phyloP scores from a whole-genome alignment of 2,888 invertebrate genomes.

The Branchipolynoe longqiensis region DNA sequence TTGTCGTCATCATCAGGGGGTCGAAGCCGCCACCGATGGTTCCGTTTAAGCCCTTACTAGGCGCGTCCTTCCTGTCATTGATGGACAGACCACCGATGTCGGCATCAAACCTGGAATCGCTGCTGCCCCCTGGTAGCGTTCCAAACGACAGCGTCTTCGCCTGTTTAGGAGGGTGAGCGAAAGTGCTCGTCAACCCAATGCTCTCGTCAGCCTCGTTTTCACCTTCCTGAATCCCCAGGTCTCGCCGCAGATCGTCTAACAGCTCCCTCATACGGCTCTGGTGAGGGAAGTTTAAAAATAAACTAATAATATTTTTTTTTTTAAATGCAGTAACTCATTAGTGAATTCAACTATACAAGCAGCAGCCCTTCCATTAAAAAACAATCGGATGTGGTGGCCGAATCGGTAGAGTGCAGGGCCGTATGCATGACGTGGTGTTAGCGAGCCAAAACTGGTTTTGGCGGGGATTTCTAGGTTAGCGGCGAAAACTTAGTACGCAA shows the following conservation, averaged over 20 bases:
- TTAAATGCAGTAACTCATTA: no score
- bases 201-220: constrained; percentile 62
- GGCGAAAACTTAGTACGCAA: no score
- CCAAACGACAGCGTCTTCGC: constrained; percentile 12
- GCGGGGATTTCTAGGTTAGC: no score
- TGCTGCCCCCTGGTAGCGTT: neutral
- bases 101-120: neutral
- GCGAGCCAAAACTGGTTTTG: no score
- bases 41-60: neutral
- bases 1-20: constrained; percentile 52
- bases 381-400: no score
- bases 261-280: constrained; percentile 76
- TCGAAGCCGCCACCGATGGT: constrained; percentile 43
- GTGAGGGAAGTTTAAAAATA: constrained; percentile 59
- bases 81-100: constrained; percentile 1
- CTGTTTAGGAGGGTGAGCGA: neutral
- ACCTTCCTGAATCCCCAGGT: constrained; percentile 73
- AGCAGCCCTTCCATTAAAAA: no score
- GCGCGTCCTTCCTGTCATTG: neutral
- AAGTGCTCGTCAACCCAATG: constrained; percentile 52
- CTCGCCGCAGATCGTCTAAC: constrained; percentile 72
- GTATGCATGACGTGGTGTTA: no score
- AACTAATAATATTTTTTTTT: neutral
- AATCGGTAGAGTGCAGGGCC: no score
- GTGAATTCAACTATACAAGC: no score